Percentiles rank a stretch among this genome's conserved stretches.
Conservation (phyloP, 2,113 vertebrate species). For the Callocephalon fimbriatum region DNA sequence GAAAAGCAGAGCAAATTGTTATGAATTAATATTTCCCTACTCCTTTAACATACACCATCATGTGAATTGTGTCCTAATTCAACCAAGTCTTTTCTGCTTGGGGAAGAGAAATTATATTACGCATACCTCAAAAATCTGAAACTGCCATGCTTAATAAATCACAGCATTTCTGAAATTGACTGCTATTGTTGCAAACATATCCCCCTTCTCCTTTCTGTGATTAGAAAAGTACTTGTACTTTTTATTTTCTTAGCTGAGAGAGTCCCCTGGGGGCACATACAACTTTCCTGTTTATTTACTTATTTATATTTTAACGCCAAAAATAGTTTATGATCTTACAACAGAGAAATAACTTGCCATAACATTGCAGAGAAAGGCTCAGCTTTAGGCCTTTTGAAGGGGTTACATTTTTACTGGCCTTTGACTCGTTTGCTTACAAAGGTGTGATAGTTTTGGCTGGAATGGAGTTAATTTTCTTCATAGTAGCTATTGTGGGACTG, state of each 20-base stretch:
- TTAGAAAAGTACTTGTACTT: background rate
- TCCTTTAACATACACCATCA: background rate
- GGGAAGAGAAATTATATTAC: background rate
- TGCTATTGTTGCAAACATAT: background rate
- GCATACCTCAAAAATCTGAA: constrained; percentile 38
- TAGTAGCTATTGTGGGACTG: background rate
- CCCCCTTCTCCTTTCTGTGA: background rate
- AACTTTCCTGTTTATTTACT: background rate
- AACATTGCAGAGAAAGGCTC: background rate
- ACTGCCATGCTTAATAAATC: background rate
- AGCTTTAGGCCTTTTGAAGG: background rate
- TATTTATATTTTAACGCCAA: background rate
- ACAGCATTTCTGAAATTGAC: constrained; percentile 27
- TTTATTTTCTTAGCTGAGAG: background rate
- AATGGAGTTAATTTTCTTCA: background rate
- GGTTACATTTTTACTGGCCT: background rate
- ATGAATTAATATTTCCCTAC: background rate
- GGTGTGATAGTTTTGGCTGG: background rate
- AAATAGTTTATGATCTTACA: background rate
- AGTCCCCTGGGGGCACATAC: background rate
- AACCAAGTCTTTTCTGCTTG: background rate
- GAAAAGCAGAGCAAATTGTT: background rate
- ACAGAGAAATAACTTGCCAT: constrained; percentile 7
- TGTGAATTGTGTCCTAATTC: background rate
- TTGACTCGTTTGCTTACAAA: background rate